These are phyloP conservation scores for Drosophila pachea DNA, from an alignment of 1,140 invertebrate species.

Conservation along the genomic window DNA sequence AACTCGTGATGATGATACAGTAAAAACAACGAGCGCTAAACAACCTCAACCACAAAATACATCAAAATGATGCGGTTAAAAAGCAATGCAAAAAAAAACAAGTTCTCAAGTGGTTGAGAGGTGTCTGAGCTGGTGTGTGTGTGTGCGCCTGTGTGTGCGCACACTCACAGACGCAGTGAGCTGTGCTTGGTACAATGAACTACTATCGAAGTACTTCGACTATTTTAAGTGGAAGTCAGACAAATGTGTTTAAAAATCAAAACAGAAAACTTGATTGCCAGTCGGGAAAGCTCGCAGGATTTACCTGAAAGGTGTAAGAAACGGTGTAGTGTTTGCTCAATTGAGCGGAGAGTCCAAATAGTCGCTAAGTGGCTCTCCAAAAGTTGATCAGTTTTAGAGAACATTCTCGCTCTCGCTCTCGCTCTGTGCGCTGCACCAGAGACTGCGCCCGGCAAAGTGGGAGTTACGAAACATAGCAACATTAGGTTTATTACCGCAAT, in stretches of 20 bases:
- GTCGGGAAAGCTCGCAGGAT: slow-evolving; percentile 1
- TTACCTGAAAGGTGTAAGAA: not conserved
- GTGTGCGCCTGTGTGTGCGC: not conserved
- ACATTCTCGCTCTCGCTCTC: not conserved
- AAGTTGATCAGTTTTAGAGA: no score
- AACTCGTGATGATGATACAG: slow-evolving; percentile 74
- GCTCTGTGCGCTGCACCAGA: not conserved
- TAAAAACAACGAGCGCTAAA: slow-evolving; percentile 48
- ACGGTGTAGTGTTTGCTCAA: no score
- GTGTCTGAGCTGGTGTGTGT: slow-evolving; percentile 25
- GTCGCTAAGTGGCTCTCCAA: no score
- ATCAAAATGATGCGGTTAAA: slow-evolving; percentile 76
- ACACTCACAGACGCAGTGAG: slow-evolving; percentile 6
- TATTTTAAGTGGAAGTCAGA: slow-evolving; percentile 62
- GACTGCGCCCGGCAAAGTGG: not conserved
- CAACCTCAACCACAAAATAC: slow-evolving; percentile 69
- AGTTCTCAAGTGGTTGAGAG: slow-evolving; percentile 57
- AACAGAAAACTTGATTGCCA: slow-evolving; percentile 34
- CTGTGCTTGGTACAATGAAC: slow-evolving; percentile 67
- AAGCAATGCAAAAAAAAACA: slow-evolving; percentile 74
- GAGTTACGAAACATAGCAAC: slow-evolving; percentile 16
- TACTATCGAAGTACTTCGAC: slow-evolving; percentile 66
- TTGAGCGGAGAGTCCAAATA: no score
- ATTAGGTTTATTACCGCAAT: slow-evolving; percentile 48
- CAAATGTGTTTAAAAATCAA: slow-evolving; percentile 58